These are phyloP conservation scores for Phoxinus dragarum DNA, from an alignment of 2,797 vertebrate species.

Conservation along the genomic window DNA sequence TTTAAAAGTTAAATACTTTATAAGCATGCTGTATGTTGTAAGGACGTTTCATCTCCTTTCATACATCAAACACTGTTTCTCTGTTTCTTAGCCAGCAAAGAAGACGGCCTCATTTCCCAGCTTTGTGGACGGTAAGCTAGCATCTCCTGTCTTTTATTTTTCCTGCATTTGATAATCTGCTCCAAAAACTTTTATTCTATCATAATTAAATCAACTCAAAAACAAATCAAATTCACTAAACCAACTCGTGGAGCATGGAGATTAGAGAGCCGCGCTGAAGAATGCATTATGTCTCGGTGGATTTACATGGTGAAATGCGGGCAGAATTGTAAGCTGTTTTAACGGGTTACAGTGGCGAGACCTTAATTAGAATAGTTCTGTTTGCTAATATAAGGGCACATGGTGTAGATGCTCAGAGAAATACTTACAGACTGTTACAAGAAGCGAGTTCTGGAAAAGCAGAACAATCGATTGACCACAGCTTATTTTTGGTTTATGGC, in stretches of 20 bases:
- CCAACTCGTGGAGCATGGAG: slow-evolving; percentile 25
- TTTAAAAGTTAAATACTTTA: not conserved
- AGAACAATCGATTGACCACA: slow-evolving; percentile 38
- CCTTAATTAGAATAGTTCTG: slow-evolving; percentile 15
- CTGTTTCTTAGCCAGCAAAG: slow-evolving; percentile 85
- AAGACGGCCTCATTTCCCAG: slow-evolving; percentile 95
- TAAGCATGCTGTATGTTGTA: not conserved
- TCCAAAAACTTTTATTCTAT: slow-evolving; percentile 35
- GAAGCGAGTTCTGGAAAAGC: not conserved
- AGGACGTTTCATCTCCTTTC: not conserved
- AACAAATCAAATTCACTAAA: slow-evolving; percentile 51
- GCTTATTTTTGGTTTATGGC: slow-evolving; percentile 29
- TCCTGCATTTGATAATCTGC: slow-evolving; percentile 47
- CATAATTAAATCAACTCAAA: slow-evolving; percentile 60
- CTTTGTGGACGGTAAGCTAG: slow-evolving; percentile 96
- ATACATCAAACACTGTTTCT: slow-evolving; percentile 39
- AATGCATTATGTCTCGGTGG: slow-evolving; percentile 30
- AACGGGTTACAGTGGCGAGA: slow-evolving; percentile 30
- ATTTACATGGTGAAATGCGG: slow-evolving; percentile 31
- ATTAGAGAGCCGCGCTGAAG: slow-evolving; percentile 22
- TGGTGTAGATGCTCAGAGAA: not conserved
- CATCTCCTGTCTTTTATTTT: slow-evolving; percentile 49
- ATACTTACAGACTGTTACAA: not conserved
- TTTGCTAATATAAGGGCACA: slow-evolving; percentile 34
- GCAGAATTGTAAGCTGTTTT: slow-evolving; percentile 36